Evolutionary conservation across 2,888 invertebrate genomes (phyloP).

Genomic region (Carterocephalus palaemon): DNA sequence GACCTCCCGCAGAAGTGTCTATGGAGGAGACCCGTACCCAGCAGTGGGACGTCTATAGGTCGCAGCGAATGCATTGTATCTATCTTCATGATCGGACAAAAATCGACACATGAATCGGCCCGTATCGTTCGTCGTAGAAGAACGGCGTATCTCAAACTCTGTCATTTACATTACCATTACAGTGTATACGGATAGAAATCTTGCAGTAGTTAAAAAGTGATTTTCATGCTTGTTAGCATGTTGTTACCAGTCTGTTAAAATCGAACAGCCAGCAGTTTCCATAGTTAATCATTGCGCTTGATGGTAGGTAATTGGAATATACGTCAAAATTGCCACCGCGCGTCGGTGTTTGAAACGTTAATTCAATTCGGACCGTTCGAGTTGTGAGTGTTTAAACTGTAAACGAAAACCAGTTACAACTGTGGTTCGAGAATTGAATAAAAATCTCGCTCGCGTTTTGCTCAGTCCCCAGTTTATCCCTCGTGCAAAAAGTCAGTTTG

Average conservation of each 20-base stretch:
- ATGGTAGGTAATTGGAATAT: slow-evolving; percentile 14
- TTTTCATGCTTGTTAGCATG: slow-evolving; percentile 1
- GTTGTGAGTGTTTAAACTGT: slow-evolving; percentile 4
- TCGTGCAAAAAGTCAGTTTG: no score
- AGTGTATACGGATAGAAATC: no score
- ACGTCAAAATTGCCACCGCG: slow-evolving; percentile 13
- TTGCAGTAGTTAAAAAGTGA: neutral
- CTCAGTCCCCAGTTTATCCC: no score
- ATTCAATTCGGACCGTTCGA: slow-evolving; percentile 8
- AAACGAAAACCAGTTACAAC: slow-evolving; percentile 4
- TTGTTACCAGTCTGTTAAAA: slow-evolving; percentile 3
- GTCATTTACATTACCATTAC: no score
- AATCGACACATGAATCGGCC: no score
- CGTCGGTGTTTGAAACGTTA: slow-evolving; percentile 8
- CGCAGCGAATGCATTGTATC: no score
- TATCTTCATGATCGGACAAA: no score
- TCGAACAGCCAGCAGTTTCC: slow-evolving; percentile 7
- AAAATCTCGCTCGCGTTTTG: no score
- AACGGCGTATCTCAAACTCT: neutral
- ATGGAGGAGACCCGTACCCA: no score
- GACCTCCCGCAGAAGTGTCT: no score
- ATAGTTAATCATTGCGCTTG: slow-evolving; percentile 11
- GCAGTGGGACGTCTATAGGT: no score
- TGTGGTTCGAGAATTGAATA: neutral
- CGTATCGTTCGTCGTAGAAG: no score